phyloP scores from a whole-genome alignment of 2,113 vertebrate genomes.

The Pleuronectes platessa region DNA sequence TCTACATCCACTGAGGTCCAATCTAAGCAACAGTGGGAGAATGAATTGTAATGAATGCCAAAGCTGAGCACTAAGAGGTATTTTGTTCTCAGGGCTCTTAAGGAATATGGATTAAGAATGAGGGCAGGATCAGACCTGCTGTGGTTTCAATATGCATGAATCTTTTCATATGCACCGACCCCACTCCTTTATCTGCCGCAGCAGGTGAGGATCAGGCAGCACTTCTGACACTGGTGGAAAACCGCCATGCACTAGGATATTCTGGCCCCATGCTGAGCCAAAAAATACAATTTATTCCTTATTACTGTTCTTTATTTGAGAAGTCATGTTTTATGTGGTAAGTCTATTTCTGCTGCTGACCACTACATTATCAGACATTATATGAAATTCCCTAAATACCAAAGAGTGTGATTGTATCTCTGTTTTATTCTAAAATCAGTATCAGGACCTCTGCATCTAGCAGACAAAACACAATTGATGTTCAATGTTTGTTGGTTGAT shows the following conservation, averaged over 20 bases:
- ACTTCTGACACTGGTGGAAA: constrained; percentile 46
- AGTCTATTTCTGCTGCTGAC: too few relatives aligned
- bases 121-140: constrained; percentile 69
- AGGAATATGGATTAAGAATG: constrained; percentile 79
- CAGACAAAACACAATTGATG: too few relatives aligned
- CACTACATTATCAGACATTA: too few relatives aligned
- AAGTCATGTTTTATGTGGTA: too few relatives aligned
- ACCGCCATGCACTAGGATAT: constrained; percentile 3
- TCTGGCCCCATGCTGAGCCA: constrained; percentile 8
- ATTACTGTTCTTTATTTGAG: too few relatives aligned
- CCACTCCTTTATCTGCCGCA: constrained; percentile 63
- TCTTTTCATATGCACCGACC: constrained; percentile 69
- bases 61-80: constrained; percentile 68
- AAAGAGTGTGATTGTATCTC: too few relatives aligned
- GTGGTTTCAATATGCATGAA: constrained; percentile 81
- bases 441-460: too few relatives aligned
- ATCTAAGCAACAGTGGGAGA: constrained; percentile 48
- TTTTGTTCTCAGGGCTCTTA: constrained; percentile 73
- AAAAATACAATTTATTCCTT: neutral
- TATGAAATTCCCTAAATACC: too few relatives aligned
- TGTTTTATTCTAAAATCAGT: too few relatives aligned
- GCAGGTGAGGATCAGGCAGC: constrained; percentile 69
- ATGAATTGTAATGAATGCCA: constrained; percentile 65
- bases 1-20: constrained; percentile 36
- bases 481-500: too few relatives aligned